Evolutionary conservation across 2,113 vertebrate species (phyloP), one percentile per base, ranked within the genome.

Genomic region (Xenotilapia longispinis): DNA sequence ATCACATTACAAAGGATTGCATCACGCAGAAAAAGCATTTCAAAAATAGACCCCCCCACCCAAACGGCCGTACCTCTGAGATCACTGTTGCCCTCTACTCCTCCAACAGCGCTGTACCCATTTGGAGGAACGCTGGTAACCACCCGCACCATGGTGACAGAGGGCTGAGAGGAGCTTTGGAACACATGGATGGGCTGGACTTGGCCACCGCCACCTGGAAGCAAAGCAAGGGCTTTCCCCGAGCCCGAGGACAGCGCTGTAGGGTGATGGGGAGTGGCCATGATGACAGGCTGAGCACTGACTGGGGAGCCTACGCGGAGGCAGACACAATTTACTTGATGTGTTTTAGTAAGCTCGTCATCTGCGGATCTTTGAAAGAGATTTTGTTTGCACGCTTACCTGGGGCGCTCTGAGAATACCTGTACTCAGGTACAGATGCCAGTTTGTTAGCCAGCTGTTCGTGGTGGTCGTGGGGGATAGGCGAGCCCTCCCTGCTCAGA

Each of bases 361-460:
- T 10, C 6, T 68, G 28, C 26, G 7, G 7, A 3, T 47, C 12
- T 79, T 26, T 21, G 6, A 2, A 5, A 12, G n/a, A 21, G 11
- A 42, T 33, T 75, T 28, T 9, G 10, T 54, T 15, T 82, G 26
- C 7, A 21, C 11, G 90, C 96, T 97, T 92, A 99, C 99, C 99
- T 51, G 99, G 99, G 4, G 99, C 99, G 0, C 99, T 99, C 90
- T 99, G 99, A 54, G 98, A 97, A 95, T 99, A 99, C 57, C 99
- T 97, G 63, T 98, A 99, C 95, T 99, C 99, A 0, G 98, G 98
- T 75, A 99, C 98, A 5, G 99, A 97, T 5, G 98, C 97, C 89
- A 99, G 92, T 91, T 99, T 99, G 82, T 86, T 87, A 6, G 86
- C 94, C 97, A 97, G 92, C 97, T 97, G 93, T 83, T 99, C 97